Base-by-base conservation (phyloP, 2,888 invertebrate genomes). In the Melikaiella ostensackeni region DNA sequence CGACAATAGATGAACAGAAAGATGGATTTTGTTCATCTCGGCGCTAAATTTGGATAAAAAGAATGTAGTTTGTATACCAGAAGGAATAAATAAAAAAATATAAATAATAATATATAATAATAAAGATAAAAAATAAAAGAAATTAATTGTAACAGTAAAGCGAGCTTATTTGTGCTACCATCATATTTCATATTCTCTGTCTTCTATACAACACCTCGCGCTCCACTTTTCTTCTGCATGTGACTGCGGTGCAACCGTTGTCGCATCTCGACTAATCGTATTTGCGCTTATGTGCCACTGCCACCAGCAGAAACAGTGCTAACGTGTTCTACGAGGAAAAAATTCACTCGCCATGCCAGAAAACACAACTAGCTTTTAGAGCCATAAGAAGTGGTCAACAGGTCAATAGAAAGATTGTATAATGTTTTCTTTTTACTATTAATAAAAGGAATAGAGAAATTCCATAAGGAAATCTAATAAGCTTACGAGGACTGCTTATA, bases 241-340 rank as follows among this genome's bases (percentile, higher is more conserved):
- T 63, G 42, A 46, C 62, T 38, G 62, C 6, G 59, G 50, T 70
- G 33, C 30, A 46, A 50, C 50, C 50, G 80, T 77, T 79, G 76
- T 79, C 77, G 77, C 74, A 76, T 77, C 66, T 63, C 59, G 63
- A 57, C 79, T 81, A 81, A 81, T 82, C 79, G 75, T 77, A 77
- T 81, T 82, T 78, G 75, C 80, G 76, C 77, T 78, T 81, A 78
- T 74, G 33, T 77, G 50, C 57, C 24, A 50, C 46, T 70, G 70
- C n/a, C 70, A 70, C 30, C 50, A 33, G 50, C 70, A 70, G 70
- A 70, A 64, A 35, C 50, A 70, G 30, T 70, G 30, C 70, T 70
- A 30, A 70, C 70, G 42, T 70, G 30, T 70, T 50, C 30, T 50
- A 13, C 3, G 2, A 30, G 27, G 19, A 70, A 70, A 66, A 70